Evolutionary conservation across 2,113 vertebrate genomes (phyloP), one percentile per base, ranked within the genome.

Genomic region (Campylomormyrus numenius): DNA sequence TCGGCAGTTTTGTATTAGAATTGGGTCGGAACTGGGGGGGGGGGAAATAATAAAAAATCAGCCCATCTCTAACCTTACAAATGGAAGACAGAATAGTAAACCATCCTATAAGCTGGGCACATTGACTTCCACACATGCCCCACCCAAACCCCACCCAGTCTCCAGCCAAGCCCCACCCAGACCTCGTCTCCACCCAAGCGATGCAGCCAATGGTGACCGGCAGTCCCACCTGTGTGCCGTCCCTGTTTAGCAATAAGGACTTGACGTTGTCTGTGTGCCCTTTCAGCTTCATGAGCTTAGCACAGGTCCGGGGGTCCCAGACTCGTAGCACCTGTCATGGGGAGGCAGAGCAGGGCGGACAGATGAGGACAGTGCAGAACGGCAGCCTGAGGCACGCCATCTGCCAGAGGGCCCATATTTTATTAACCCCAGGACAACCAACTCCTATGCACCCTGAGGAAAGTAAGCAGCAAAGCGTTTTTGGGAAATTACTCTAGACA

Each of bases 251-350:
- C 80, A 99, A 92, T 95, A 99, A 91, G 0, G 98, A 97, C 94
- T 99, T 99, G 0, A 99, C 98, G 0, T 99, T 99, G 94, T 99
- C 98, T 0, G 98, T 98, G 95, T 99, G 98, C 7, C 98, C 98
- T 94, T 99, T 99, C 17, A 99, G 96, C 94, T 99, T 99, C 98
- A 99, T 99, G 13, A 99, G 95, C 85, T 99, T 99, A 85, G 98
- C 98, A 92, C 98, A 99, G 35, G 98, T 99, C 90, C 98, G 96
- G 0, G 98, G 98, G 93, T 99, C 98, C 98, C 98, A 99, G 24
- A 99, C 98, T 92, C 98, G 96, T 83, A 99, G 95, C 88, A 99
- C 98, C 98, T 99, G 88, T 0, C 0, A 52, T 2, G 85, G 83
- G 62, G 3, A 92, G 39, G 84, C 4, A 56, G 74, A 50, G 84